Conservation (phyloP, 2,888 invertebrate genomes). For the Tachina fera region DNA sequence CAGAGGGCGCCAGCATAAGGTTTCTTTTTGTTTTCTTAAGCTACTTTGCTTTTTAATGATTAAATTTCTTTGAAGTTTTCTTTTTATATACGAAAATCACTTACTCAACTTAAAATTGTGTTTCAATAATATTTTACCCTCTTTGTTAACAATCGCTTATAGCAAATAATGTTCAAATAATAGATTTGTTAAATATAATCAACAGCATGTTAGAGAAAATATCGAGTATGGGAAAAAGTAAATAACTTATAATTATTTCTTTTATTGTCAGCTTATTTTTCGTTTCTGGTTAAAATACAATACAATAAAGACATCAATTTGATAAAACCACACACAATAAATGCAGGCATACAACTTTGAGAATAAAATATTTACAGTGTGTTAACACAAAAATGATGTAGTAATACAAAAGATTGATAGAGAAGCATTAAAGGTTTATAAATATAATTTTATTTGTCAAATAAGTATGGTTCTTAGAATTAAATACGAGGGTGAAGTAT, state of each 20-base stretch:
- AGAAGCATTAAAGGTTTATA: background rate
- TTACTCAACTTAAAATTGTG: too few species aligned
- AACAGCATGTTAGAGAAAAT: background rate
- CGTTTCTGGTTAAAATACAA: background rate
- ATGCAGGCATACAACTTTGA: background rate
- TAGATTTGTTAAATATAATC: background rate
- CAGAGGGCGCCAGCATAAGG: too few species aligned
- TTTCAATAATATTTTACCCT: background rate
- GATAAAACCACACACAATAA: background rate
- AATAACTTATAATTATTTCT: background rate
- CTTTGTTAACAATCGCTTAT: background rate
- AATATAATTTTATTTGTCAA: background rate
- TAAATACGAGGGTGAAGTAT: background rate
- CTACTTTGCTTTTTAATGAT: too few species aligned
- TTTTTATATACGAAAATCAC: too few species aligned
- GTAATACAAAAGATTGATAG: background rate
- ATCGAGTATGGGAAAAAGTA: background rate
- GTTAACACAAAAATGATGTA: background rate
- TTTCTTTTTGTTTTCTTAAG: too few species aligned
- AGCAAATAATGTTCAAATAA: background rate
- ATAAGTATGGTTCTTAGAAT: background rate
- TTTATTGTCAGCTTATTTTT: background rate
- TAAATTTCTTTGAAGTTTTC: too few species aligned
- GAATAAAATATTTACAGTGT: background rate
- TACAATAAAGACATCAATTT: background rate